Evolutionary conservation across 2,113 vertebrate species (phyloP).

Genomic region (Smithornis capensis): DNA sequence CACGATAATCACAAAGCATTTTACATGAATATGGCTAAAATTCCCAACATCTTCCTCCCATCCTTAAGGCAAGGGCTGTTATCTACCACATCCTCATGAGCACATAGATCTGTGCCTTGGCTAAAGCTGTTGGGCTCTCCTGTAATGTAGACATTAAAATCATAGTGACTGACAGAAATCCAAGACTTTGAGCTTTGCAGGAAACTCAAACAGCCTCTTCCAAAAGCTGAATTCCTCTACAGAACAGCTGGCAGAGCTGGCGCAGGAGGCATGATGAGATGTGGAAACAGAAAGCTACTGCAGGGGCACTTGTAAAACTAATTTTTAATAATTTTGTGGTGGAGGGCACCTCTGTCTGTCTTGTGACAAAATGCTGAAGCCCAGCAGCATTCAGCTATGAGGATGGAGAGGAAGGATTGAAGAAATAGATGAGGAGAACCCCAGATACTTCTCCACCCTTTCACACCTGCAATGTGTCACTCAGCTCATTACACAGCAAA

Average conservation of each 20-base stretch:
- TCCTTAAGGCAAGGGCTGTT: background rate
- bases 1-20: rapidly evolving
- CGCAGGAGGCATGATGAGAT: background rate
- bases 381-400: background rate
- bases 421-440: background rate
- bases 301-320: background rate
- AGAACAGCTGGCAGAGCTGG: background rate
- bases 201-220: background rate
- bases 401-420: background rate
- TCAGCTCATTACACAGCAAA: background rate
- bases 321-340: background rate
- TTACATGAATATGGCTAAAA: background rate
- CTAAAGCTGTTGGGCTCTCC: background rate
- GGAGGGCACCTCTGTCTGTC: background rate
- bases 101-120: background rate
- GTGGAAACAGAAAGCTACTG: background rate
- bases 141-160: background rate
- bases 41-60: background rate
- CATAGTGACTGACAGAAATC: background rate
- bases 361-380: background rate
- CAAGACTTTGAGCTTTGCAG: background rate
- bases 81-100: background rate
- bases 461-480: background rate
- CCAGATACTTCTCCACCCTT: background rate
- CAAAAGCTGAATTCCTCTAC: rapidly evolving